Percentiles rank a stretch among this genome's conserved stretches.
Evolutionary conservation across 37 sponge, comb jelly and placozoan species (phyloP).

Genomic region (Eunapius fragilis): DNA sequence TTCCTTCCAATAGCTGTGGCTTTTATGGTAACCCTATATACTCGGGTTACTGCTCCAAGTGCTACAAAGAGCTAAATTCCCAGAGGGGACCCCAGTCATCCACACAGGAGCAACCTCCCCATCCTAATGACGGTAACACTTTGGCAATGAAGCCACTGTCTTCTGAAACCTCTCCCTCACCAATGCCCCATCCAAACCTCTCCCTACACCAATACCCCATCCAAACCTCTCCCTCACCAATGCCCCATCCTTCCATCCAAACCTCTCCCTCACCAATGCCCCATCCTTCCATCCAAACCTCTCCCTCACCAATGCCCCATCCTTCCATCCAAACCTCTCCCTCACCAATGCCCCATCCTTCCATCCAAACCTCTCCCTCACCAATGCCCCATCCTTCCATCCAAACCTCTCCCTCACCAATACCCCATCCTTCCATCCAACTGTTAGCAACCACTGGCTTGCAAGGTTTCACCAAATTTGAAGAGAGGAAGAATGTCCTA

Average conservation of each 20-base stretch:
- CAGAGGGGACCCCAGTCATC: not conserved
- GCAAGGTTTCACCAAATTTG: slow-evolving; percentile 43
- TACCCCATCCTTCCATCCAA: not conserved
- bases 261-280: too few species aligned
- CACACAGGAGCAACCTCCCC: not conserved
- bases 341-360: too few species aligned
- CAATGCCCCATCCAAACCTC: too few species aligned
- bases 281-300: not conserved
- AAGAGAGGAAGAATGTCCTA: slow-evolving; percentile 46
- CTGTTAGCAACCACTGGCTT: not conserved
- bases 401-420: too few species aligned
- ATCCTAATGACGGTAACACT: too few species aligned
- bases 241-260: not conserved
- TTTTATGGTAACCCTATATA: slow-evolving; percentile 88
- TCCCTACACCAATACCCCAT: too few species aligned
- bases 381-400: too few species aligned
- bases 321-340: not conserved
- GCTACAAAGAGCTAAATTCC: slow-evolving; percentile 62
- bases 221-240: too few species aligned
- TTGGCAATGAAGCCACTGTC: too few species aligned
- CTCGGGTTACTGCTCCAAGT: slow-evolving; percentile 89
- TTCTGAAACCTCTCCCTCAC: too few species aligned
- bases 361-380: too few species aligned
- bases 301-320: not conserved
- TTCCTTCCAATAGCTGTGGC: slow-evolving; percentile 63